phyloP scores from a whole-genome alignment of 2,797 vertebrate genomes.

The Nannoperca australis region DNA sequence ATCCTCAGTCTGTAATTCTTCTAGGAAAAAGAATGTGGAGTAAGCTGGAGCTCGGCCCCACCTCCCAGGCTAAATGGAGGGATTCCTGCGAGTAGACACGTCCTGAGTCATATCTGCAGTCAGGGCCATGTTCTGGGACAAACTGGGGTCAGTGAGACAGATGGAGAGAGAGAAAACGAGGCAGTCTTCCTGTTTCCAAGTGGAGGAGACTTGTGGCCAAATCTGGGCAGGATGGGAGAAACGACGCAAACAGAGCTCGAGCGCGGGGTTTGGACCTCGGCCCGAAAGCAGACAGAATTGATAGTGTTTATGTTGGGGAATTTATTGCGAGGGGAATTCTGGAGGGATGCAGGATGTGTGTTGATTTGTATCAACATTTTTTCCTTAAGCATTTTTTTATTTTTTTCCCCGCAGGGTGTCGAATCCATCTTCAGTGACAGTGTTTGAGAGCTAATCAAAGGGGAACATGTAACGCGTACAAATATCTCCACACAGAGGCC shows the following conservation, averaged over 20 bases:
- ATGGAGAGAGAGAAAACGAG: constrained; percentile 24
- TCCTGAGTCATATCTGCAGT: constrained; percentile 57
- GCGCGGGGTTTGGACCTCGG: constrained; percentile 62
- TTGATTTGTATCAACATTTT: constrained; percentile 72
- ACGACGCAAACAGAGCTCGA: constrained; percentile 61
- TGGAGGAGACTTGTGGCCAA: constrained; percentile 77
- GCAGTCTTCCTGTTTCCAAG: constrained; percentile 71
- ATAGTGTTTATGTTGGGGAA: constrained; percentile 83
- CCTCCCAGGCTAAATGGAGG: constrained; percentile 43
- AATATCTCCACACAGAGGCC: constrained; percentile 7
- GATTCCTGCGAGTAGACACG: constrained; percentile 65
- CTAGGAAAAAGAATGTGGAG: constrained; percentile 38
- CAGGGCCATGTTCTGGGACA: constrained; percentile 54
- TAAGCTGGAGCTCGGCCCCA: constrained; percentile 40
- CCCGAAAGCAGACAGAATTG: constrained; percentile 69
- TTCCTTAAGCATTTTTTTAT: constrained; percentile 38
- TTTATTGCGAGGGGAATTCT: constrained; percentile 68
- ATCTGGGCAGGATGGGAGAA: constrained; percentile 82
- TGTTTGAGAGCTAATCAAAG: constrained; percentile 41
- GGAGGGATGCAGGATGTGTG: constrained; percentile 73
- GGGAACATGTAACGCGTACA: neutral
- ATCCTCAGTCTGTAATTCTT: constrained; percentile 55
- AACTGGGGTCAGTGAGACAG: constrained; percentile 32
- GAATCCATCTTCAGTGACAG: constrained; percentile 57
- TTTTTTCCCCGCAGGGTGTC: constrained; percentile 2